phyloP scores from a whole-genome alignment of 2,888 invertebrate species.

The Erannis defoliaria region DNA sequence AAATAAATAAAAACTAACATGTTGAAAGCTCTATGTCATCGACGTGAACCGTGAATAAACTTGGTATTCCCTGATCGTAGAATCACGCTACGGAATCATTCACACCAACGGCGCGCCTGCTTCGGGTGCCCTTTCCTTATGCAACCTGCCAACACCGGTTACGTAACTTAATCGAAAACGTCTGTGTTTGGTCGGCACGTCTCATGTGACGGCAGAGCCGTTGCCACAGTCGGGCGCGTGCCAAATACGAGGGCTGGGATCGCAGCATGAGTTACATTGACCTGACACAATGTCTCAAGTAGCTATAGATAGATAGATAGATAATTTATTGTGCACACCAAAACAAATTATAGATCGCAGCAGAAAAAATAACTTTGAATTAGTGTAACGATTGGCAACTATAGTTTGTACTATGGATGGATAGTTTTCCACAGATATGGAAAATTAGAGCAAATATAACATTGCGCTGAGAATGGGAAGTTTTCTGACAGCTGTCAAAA shows the following conservation, averaged over 20 bases:
- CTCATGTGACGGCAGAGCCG: constrained; percentile 31
- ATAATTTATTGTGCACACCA: too few relatives aligned
- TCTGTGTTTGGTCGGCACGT: constrained; percentile 21
- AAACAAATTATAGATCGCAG: too few relatives aligned
- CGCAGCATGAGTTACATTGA: constrained; percentile 22
- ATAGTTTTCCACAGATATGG: too few relatives aligned
- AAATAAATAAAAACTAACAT: too few relatives aligned
- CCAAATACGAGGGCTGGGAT: constrained; percentile 29
- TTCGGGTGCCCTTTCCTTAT: constrained; percentile 22
- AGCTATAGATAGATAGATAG: too few relatives aligned
- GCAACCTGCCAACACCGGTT: constrained; percentile 22
- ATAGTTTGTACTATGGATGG: too few relatives aligned
- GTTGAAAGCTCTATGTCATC: constrained; percentile 1
- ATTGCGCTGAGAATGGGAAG: too few relatives aligned
- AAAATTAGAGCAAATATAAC: too few relatives aligned
- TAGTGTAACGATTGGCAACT: too few relatives aligned
- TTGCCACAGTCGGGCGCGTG: constrained; percentile 34
- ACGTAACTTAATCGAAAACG: constrained; percentile 27
- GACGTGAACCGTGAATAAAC: neutral
- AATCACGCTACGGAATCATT: neutral
- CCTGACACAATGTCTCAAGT: constrained; percentile 16
- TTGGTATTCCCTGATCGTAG: constrained; percentile 15
- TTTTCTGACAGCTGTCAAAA: too few relatives aligned
- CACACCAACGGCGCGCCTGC: neutral
- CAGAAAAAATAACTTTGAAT: too few relatives aligned